These are phyloP conservation scores for Actinernus sp. DNA, from an alignment of 92 coral and sea anemone species.

Conservation along the genomic window DNA sequence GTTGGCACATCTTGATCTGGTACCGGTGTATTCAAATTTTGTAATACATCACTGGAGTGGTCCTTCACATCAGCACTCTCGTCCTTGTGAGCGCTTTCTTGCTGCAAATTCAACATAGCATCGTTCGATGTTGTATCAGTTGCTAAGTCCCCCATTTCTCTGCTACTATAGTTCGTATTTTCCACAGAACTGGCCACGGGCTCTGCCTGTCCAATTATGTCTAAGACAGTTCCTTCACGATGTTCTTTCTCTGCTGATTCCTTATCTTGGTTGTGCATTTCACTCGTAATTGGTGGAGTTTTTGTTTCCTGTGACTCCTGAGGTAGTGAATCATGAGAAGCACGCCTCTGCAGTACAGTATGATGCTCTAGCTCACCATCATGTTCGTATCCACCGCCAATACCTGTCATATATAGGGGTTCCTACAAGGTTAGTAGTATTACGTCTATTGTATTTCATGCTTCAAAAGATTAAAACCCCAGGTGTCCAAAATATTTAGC, in stretches of 20 bases:
- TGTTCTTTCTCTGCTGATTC: not conserved
- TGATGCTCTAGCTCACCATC: slow-evolving; percentile 27
- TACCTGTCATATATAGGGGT: too few relatives aligned
- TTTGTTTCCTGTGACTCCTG: slow-evolving; percentile 3
- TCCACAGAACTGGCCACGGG: too few relatives aligned
- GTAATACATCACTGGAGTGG: not conserved
- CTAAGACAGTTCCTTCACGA: not conserved
- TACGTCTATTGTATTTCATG: too few relatives aligned
- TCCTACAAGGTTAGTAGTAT: too few relatives aligned
- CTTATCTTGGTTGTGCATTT: not conserved
- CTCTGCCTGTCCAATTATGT: not conserved
- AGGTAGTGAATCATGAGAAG: slow-evolving; percentile 38
- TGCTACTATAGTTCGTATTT: too few relatives aligned
- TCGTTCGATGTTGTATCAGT: not conserved
- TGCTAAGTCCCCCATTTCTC: not conserved
- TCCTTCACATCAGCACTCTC: not conserved
- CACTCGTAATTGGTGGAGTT: not conserved
- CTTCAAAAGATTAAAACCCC: too few relatives aligned
- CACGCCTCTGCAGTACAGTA: slow-evolving; percentile 29
- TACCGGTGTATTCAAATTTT: not conserved
- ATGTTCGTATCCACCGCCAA: slow-evolving; percentile 31
- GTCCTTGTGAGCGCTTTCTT: too few relatives aligned
- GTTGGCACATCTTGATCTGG: slow-evolving; percentile 4
- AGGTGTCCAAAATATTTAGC: too few relatives aligned
- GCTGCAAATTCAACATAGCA: too few relatives aligned